Conservation (phyloP, 2,113 vertebrate genomes). For the Buteo buteo region DNA sequence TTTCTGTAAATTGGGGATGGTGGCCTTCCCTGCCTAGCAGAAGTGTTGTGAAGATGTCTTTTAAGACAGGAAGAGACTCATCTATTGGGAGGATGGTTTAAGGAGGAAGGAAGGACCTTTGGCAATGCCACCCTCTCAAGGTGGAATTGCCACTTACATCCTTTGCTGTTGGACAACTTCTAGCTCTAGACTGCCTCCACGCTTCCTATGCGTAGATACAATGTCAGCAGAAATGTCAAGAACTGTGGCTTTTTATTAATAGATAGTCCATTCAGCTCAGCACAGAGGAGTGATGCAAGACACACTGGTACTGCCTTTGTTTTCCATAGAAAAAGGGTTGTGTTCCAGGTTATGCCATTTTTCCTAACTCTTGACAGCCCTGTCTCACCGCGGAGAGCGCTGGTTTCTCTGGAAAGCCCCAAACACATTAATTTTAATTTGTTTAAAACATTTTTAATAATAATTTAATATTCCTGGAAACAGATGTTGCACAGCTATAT, state of each 20-base stretch:
- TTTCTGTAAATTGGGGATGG: background rate
- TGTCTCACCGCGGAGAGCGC: background rate
- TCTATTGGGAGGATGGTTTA: background rate
- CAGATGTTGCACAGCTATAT: background rate
- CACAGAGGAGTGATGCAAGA: background rate
- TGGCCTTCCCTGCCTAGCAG: background rate
- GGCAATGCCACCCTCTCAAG: background rate
- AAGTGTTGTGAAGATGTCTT: background rate
- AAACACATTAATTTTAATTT: background rate
- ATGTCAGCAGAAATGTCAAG: background rate
- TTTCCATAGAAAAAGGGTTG: background rate
- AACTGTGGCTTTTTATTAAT: background rate
- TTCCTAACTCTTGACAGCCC: background rate
- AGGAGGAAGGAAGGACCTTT: background rate
- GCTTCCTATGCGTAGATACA: background rate
- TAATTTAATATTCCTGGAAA: conserved; percentile 2
- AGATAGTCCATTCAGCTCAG: background rate
- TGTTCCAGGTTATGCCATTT: background rate
- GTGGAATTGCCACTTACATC: background rate
- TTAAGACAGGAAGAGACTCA: background rate
- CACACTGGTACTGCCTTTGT: background rate
- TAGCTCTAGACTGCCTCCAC: background rate
- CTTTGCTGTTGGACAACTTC: background rate
- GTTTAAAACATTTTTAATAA: conserved; percentile 12
- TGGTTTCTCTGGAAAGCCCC: background rate